These are phyloP conservation scores for Drosophila nr. medialis DNA, from an alignment of 2,888 invertebrate species.

Conservation along the genomic window DNA sequence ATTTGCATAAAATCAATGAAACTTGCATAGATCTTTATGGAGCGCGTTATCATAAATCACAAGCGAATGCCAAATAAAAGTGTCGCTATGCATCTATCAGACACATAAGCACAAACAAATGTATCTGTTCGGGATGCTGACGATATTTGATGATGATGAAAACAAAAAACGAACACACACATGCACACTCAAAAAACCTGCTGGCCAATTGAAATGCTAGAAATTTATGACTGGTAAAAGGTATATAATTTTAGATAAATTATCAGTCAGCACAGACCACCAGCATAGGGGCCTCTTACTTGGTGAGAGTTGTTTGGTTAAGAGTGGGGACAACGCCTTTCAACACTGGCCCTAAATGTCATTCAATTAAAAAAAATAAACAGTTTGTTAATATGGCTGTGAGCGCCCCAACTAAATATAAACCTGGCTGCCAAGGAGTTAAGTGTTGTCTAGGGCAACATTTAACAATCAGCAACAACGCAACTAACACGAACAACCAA, in stretches of 20 bases:
- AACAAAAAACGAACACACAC: constrained; percentile 57
- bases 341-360: constrained; percentile 35
- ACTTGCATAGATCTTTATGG: constrained; percentile 63
- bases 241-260: constrained; percentile 54
- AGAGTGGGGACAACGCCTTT: constrained; percentile 5
- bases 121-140: constrained; percentile 41
- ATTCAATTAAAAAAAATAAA: constrained; percentile 65
- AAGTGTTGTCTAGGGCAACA: constrained; percentile 46
- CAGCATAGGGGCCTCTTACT: constrained; percentile 44
- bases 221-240: constrained; percentile 62
- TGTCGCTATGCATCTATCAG: constrained; percentile 65
- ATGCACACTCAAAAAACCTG: constrained; percentile 32
- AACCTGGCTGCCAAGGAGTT: constrained; percentile 33
- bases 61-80: constrained; percentile 67
- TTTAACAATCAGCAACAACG: constrained; percentile 7
- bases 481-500: constrained; percentile 23
- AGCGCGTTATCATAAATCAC: constrained; percentile 77
- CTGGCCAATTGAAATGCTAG: constrained; percentile 75
- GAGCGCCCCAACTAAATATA: constrained; percentile 48
- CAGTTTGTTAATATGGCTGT: constrained; percentile 48
- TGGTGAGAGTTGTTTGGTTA: constrained; percentile 12
- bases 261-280: constrained; percentile 48
- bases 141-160: constrained; percentile 60
- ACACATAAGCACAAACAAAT: constrained; percentile 32
- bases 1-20: constrained; percentile 77